These are phyloP conservation scores for Cydia splendana DNA, from an alignment of 1,140 invertebrate genomes.

Conservation along the genomic window DNA sequence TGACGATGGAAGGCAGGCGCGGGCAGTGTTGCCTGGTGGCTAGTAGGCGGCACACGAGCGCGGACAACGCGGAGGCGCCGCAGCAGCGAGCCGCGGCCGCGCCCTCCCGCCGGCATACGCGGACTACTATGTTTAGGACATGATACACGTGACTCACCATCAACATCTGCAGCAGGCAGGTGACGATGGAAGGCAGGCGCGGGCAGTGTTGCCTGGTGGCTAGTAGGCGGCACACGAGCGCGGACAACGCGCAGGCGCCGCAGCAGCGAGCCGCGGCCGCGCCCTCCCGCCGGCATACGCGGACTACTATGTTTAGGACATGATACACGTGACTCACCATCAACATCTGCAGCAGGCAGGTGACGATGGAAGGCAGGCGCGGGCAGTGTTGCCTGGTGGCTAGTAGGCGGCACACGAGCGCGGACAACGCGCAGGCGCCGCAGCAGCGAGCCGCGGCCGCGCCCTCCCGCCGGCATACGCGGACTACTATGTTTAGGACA, in stretches of 20 bases:
- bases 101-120: constrained; percentile 92
- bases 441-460: constrained; percentile 94
- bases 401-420: constrained; percentile 68
- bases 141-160: constrained; percentile 45
- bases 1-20: constrained; percentile 86
- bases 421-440: constrained; percentile 92
- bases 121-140: constrained; percentile 85
- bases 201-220: constrained; percentile 50
- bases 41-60: constrained; percentile 9
- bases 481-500: constrained; percentile 86
- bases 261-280: constrained; percentile 94
- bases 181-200: constrained; percentile 86
- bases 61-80: constrained; percentile 84
- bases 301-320: constrained; percentile 85
- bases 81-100: constrained; percentile 94
- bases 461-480: constrained; percentile 92
- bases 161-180: constrained; percentile 92
- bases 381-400: constrained; percentile 50
- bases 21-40: constrained; percentile 42
- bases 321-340: constrained; percentile 45
- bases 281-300: constrained; percentile 92
- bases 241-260: constrained; percentile 92
- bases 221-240: constrained; percentile 68
- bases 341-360: constrained; percentile 92
- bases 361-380: constrained; percentile 86